Base-by-base conservation (phyloP, 2,888 invertebrate species). In the Callosobruchus maculatus region DNA sequence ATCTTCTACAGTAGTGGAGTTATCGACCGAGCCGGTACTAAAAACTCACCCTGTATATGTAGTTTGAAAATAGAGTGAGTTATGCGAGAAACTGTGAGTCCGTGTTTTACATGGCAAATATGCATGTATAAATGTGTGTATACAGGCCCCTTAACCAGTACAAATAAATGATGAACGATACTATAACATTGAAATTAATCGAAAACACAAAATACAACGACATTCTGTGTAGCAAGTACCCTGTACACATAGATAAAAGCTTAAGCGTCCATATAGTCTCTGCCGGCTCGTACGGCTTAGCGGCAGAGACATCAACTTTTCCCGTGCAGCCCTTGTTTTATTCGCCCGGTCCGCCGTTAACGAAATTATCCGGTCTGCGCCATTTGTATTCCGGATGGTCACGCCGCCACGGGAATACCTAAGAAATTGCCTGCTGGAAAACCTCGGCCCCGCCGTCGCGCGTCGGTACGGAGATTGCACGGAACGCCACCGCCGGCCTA, bases 361-460 rank as follows among this genome's bases (percentile, higher is more conserved):
- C 86, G 83, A 84, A 85, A 87, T 87, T 87, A 87, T 81, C 80
- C 84, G 82, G 82, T 83, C 77, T 81, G 83, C 82, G 82, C 87
- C 85, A 87, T 87, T 87, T 87, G 86, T 87, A 87, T 87, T 87
- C 87, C 79, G 82, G 82, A 82, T 49, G 49, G 49, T 49, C 49
- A 49, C 49, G 49, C 49, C 49, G 49, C 13, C 18, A 13, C 18
- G 49, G 49, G 49, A 49, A 49, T 49, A 49, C 49, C 49, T 49
- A 49, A 49, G 49, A 49, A 49, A 49, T 49, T 49, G 49, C 49
- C 13, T 49, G 7, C 49, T 49, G 49, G 49, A 49, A 49, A 49
- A 49, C 49, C 49, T 49, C 13, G 49, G 49, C 7, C 7, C 7
- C 13, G 13, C 13, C 13, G 30, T 5, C 30, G 4, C 30, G 4